A percentile compares a stretch with the other conserved stretches of the same genome.
Conservation (phyloP, 2,113 vertebrate genomes). For the Lethenteron reissneri region DNA sequence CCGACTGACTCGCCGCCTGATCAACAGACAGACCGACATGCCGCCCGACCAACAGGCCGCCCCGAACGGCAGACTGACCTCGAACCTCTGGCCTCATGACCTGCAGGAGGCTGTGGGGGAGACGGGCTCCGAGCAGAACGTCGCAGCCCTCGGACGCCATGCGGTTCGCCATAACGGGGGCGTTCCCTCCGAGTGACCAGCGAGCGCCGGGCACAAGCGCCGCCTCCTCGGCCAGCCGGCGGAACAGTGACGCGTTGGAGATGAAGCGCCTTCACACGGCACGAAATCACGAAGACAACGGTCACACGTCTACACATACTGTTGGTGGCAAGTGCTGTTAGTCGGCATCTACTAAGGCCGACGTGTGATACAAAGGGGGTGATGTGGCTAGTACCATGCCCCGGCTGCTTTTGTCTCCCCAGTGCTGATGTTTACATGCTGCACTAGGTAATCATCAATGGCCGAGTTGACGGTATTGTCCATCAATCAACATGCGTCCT, state of each 20-base stretch:
- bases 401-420: not conserved
- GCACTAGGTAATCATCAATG: not conserved
- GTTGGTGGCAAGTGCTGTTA: too few relatives aligned
- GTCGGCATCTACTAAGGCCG: not conserved
- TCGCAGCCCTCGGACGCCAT: slow-evolving; percentile 43
- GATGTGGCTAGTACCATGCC: not conserved
- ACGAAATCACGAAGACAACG: not conserved
- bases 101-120: slow-evolving; percentile 31
- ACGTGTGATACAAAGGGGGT: not conserved
- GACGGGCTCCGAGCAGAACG: slow-evolving; percentile 37
- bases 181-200: slow-evolving; percentile 43
- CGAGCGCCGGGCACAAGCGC: slow-evolving; percentile 36
- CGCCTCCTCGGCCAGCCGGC: slow-evolving; percentile 31
- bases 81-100: slow-evolving; percentile 32
- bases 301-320: too few relatives aligned
- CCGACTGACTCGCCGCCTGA: too few relatives aligned
- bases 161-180: slow-evolving; percentile 40
- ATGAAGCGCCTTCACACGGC: slow-evolving; percentile 27
- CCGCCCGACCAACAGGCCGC: too few relatives aligned
- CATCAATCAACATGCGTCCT: too few relatives aligned
- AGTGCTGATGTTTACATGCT: not conserved
- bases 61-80: slow-evolving; percentile 19
- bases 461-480: not conserved
- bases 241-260: slow-evolving; percentile 35
- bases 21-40: too few relatives aligned